phyloP scores from a whole-genome alignment of 2,888 invertebrate genomes.

The Phalera bucephala region DNA sequence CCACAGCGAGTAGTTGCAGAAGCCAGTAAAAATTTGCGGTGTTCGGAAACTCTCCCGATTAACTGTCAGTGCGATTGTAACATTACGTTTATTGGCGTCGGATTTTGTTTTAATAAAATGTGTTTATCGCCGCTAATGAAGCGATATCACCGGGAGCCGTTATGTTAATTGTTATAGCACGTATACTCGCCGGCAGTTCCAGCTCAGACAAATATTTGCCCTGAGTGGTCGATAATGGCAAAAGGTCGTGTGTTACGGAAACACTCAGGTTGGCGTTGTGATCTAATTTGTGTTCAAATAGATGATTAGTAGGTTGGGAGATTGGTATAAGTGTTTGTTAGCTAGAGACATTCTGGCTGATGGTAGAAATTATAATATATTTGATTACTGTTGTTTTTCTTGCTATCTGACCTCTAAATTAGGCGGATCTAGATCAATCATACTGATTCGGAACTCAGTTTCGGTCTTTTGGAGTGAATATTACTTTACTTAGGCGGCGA shows the following conservation, averaged over 20 bases:
- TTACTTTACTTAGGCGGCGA: no score
- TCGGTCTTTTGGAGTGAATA: no score
- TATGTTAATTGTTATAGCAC: neutral
- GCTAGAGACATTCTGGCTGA: no score
- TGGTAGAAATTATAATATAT: no score
- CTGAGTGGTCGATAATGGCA: neutral
- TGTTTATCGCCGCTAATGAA: slow-evolving; percentile 7
- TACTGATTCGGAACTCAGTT: no score
- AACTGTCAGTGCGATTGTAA: slow-evolving; percentile 26
- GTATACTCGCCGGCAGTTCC: neutral
- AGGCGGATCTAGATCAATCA: no score
- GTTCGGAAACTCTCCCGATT: slow-evolving; percentile 33
- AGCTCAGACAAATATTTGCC: neutral
- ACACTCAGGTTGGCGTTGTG: neutral
- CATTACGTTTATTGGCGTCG: slow-evolving; percentile 24
- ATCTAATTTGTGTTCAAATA: neutral
- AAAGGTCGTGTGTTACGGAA: neutral
- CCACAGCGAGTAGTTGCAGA: slow-evolving; percentile 5
- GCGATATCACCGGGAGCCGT: neutral
- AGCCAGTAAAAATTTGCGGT: slow-evolving; percentile 27
- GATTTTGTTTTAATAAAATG: slow-evolving; percentile 26
- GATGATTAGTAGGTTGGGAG: no score
- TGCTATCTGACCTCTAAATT: no score
- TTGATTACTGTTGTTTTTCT: no score
- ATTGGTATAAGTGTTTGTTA: no score